A percentile compares a stretch with the other conserved stretches of the same genome.
phyloP scores from a whole-genome alignment of 2,888 invertebrate species.

The Prenolepis imparis region DNA sequence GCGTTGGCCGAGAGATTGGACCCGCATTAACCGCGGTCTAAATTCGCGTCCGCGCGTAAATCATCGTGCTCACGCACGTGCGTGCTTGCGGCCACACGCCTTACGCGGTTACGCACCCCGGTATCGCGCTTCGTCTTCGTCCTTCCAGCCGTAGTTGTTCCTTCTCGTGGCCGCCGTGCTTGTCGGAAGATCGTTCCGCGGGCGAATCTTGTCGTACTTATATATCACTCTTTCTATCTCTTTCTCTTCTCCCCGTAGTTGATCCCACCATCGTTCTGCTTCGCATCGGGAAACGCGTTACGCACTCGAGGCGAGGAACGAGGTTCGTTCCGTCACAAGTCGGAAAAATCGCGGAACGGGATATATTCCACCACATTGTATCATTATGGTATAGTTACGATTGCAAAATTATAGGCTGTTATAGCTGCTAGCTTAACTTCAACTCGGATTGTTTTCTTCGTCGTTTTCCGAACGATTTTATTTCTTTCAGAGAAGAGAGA shows the following conservation, averaged over 20 bases:
- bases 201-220: conserved; percentile 7
- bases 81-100: conserved; percentile 58
- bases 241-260: background rate
- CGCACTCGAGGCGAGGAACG: conserved; percentile 20
- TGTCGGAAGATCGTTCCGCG: conserved; percentile 20
- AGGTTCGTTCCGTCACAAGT: conserved; percentile 23
- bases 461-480: background rate
- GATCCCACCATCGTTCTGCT: conserved; percentile 21
- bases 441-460: background rate
- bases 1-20: background rate
- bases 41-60: conserved; percentile 71
- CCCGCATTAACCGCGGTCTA: conserved; percentile 66
- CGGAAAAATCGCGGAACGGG: conserved; percentile 13
- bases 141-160: background rate
- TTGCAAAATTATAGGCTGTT: conserved; percentile 29
- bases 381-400: background rate
- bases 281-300: conserved; percentile 23
- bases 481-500: background rate
- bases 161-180: background rate
- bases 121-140: too few species aligned
- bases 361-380: background rate
- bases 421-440: background rate
- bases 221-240: background rate
- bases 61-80: conserved; percentile 65
- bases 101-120: background rate